Conservation (phyloP, 2,113 vertebrate genomes). For the Dascyllus trimaculatus region DNA sequence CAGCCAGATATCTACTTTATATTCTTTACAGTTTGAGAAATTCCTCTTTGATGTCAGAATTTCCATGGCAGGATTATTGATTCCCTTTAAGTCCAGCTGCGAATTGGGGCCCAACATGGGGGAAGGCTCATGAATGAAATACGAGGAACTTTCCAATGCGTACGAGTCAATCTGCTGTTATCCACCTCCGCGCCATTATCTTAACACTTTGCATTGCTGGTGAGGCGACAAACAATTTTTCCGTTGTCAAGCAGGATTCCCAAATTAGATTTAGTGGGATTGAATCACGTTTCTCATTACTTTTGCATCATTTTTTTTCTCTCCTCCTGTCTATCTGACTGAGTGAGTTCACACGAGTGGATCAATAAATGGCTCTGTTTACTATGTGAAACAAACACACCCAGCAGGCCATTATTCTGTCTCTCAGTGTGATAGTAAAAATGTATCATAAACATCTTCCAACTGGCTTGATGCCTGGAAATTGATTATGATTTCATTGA, state of each 20-base stretch:
- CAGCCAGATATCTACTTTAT: slow-evolving; percentile 43
- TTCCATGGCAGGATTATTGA: slow-evolving; percentile 62
- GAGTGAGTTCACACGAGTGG: slow-evolving; percentile 47
- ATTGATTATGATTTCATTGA: slow-evolving; percentile 73
- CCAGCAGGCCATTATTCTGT: slow-evolving; percentile 57
- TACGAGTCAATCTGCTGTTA: slow-evolving; percentile 23
- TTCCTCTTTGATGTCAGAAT: slow-evolving; percentile 68
- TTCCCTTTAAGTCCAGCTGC: slow-evolving; percentile 68
- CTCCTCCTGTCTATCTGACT: slow-evolving; percentile 15
- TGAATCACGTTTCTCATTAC: slow-evolving; percentile 64
- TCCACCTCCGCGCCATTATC: neutral
- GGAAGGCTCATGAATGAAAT: slow-evolving; percentile 45
- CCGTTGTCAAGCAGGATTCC: slow-evolving; percentile 18
- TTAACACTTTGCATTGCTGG: slow-evolving; percentile 6
- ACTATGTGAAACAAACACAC: slow-evolving; percentile 60
- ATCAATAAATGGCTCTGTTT: slow-evolving; percentile 69
- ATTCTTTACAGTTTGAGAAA: slow-evolving; percentile 59
- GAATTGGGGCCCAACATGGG: slow-evolving; percentile 23
- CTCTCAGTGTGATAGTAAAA: slow-evolving; percentile 54
- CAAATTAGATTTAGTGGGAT: slow-evolving; percentile 39
- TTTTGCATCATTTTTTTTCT: slow-evolving; percentile 38
- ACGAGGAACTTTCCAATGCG: slow-evolving; percentile 15
- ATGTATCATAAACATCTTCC: slow-evolving; percentile 67
- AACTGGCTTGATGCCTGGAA: slow-evolving; percentile 54
- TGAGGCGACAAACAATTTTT: slow-evolving; percentile 32